Evolutionary conservation across 2,797 vertebrate species (phyloP).

Genomic region (Halcyon badia): DNA sequence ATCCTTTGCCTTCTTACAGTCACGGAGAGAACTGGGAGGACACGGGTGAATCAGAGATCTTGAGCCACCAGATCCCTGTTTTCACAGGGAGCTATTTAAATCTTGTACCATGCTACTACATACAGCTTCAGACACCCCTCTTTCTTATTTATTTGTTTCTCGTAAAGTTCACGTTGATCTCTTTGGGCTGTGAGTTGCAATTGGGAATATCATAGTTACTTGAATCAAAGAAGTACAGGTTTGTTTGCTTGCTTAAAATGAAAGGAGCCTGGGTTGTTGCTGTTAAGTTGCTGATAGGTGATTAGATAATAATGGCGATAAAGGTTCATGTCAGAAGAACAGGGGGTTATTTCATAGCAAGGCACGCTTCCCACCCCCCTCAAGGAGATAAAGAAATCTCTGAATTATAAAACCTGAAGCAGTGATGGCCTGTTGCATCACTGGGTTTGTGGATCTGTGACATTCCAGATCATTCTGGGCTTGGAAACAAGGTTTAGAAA

Average conservation of each 20-base stretch:
- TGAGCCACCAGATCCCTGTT: constrained; percentile 19
- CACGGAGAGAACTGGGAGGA: background rate
- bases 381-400: background rate
- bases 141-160: background rate
- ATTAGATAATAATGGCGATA: background rate
- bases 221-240: background rate
- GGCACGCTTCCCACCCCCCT: too few relatives aligned
- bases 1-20: background rate
- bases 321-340: background rate
- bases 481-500: background rate
- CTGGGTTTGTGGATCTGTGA: background rate
- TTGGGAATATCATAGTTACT: background rate
- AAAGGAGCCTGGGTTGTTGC: background rate
- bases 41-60: background rate
- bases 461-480: background rate
- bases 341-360: background rate
- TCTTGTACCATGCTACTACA: background rate
- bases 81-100: background rate
- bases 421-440: background rate
- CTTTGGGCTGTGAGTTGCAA: background rate
- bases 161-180: background rate
- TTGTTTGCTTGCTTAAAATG: background rate
- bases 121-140: background rate
- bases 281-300: background rate
- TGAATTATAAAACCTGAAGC: background rate